Percentiles rank a stretch among this genome's conserved stretches.
Evolutionary conservation across 2,113 vertebrate genomes (phyloP).

Genomic region (Actenoides hombroni): DNA sequence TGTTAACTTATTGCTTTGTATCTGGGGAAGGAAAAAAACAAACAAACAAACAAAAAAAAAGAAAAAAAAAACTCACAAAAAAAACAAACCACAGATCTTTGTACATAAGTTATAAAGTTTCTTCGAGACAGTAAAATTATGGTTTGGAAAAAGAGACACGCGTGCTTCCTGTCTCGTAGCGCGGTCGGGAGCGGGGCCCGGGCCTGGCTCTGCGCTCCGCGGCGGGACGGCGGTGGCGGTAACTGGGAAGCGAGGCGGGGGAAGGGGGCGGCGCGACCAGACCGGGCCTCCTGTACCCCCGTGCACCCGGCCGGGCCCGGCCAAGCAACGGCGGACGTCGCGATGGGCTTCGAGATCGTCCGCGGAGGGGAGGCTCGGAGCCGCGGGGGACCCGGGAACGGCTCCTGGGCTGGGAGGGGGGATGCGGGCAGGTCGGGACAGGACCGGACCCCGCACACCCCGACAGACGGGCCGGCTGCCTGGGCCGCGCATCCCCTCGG

Average conservation of each 20-base stretch:
- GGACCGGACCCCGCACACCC: no score
- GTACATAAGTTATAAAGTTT: constrained; percentile 95
- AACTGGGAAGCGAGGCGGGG: not conserved
- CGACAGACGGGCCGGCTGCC: not conserved
- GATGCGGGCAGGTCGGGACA: not conserved
- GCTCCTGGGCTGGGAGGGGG: not conserved
- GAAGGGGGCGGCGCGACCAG: not conserved
- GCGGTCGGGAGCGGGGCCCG: not conserved
- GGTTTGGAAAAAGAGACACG: constrained; percentile 84
- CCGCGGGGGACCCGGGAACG: fast-evolving
- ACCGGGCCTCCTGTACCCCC: not conserved
- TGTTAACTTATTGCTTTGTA: constrained; percentile 98
- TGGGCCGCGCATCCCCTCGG: not conserved
- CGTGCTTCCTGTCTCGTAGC: not conserved
- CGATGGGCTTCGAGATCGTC: no score
- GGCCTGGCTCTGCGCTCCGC: not conserved
- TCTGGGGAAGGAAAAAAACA: constrained; percentile 50
- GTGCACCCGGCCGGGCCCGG: no score
- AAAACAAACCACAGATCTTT: constrained; percentile 74
- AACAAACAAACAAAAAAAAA: not conserved
- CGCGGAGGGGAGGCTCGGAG: no score
- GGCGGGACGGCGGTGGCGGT: not conserved
- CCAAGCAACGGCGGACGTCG: not conserved
- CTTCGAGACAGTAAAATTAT: constrained; percentile 94
- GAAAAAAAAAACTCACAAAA: not conserved